A percentile compares a stretch with the other conserved stretches of the same genome.
Conservation (phyloP, 2,113 vertebrate species). For the Hemicordylus capensis region DNA sequence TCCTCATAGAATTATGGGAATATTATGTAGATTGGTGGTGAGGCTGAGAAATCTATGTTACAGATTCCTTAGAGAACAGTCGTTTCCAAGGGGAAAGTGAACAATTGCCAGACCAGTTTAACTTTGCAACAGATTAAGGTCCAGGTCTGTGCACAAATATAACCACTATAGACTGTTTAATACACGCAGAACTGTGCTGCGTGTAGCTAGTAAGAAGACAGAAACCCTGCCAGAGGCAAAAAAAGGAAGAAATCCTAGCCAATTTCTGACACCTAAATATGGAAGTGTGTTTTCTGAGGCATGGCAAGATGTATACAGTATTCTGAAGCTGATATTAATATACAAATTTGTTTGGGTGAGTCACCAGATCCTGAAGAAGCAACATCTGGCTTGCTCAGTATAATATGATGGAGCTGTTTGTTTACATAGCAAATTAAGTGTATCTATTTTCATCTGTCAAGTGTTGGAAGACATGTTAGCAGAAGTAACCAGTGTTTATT, state of each 20-base stretch:
- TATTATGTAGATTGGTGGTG: neutral
- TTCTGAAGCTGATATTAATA: neutral
- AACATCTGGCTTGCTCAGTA: neutral
- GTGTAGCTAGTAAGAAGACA: neutral
- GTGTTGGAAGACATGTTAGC: neutral
- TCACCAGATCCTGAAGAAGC: neutral
- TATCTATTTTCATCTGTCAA: neutral
- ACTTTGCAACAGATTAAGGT: no score
- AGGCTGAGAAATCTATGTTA: neutral
- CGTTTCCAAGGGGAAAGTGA: neutral
- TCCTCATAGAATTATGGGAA: neutral
- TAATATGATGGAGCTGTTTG: neutral
- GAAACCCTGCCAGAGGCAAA: neutral
- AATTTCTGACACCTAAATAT: constrained; percentile 1
- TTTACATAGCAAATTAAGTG: neutral
- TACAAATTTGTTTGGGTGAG: neutral
- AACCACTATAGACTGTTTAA: neutral
- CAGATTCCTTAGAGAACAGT: neutral
- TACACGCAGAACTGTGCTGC: neutral
- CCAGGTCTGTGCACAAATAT: no score
- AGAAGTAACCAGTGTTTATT: neutral
- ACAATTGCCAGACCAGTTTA: neutral
- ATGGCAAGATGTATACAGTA: neutral
- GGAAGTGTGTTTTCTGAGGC: neutral
- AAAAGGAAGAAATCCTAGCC: neutral